These are phyloP conservation scores for Halcyon leucocephala DNA, from an alignment of 2,797 vertebrate species.

Conservation along the genomic window DNA sequence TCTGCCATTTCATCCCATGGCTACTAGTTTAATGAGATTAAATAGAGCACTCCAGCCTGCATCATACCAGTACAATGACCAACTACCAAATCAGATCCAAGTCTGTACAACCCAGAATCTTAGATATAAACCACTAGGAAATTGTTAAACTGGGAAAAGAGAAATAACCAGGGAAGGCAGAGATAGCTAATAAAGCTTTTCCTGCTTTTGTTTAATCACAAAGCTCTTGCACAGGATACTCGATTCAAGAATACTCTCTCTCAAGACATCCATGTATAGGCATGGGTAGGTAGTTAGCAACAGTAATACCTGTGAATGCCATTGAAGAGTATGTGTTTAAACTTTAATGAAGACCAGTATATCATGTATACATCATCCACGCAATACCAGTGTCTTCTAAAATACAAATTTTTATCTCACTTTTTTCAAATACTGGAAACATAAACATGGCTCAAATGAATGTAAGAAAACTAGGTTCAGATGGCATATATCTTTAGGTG, in stretches of 20 bases:
- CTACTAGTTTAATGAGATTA: not conserved
- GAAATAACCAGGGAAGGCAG: not conserved
- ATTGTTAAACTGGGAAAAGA: not conserved
- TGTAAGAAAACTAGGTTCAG: not conserved
- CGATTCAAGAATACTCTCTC: not conserved
- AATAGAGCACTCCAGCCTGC: not conserved
- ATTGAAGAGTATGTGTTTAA: rapidly evolving
- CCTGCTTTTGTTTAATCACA: not conserved
- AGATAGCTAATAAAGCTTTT: not conserved
- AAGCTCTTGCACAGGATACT: not conserved
- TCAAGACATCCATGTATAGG: not conserved
- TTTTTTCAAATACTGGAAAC: not conserved
- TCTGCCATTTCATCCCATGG: not conserved
- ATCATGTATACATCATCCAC: not conserved
- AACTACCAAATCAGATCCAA: not conserved
- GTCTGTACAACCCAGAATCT: not conserved
- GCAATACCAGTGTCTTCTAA: not conserved
- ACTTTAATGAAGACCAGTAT: not conserved
- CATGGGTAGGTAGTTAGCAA: not conserved
- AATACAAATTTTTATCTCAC: not conserved
- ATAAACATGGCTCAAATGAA: not conserved
- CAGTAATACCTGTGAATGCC: not conserved
- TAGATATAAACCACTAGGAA: not conserved
- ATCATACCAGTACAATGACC: too few species aligned
- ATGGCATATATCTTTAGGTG: not conserved